Evolutionary conservation across 2,797 vertebrate species (phyloP).

Genomic region (Coccyzus lansbergi): DNA sequence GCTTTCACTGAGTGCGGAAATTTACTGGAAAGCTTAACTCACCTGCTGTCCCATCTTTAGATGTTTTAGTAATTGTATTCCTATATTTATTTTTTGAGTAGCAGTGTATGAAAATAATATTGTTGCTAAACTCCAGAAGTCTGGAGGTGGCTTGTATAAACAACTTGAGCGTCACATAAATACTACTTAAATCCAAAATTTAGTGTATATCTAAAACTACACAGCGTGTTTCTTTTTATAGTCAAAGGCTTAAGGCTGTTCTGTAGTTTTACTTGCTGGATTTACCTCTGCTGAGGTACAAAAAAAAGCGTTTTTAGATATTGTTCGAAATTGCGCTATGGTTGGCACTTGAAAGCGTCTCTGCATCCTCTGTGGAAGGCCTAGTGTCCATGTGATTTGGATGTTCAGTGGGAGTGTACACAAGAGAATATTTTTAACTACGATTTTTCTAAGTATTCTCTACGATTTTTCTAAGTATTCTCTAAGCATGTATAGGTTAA

Average conservation of each 20-base stretch:
- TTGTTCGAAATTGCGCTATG: background rate
- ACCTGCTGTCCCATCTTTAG: background rate
- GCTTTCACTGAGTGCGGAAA: background rate
- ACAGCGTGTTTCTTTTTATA: background rate
- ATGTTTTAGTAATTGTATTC: background rate
- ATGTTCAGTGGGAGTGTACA: background rate
- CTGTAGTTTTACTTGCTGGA: background rate
- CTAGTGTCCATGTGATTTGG: background rate
- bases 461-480: background rate
- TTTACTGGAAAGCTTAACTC: background rate
- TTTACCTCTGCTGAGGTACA: background rate
- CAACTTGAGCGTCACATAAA: background rate
- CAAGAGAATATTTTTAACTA: background rate
- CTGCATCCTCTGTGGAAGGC: background rate
- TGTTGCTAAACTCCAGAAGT: background rate
- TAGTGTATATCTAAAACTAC: background rate
- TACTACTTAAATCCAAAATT: background rate
- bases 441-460: background rate
- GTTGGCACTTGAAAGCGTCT: background rate
- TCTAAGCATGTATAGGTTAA: accelerated
- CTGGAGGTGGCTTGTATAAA: background rate
- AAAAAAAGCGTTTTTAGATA: background rate
- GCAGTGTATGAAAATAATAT: background rate
- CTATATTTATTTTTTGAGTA: background rate
- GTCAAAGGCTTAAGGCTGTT: background rate